phyloP scores from a whole-genome alignment of 2,888 invertebrate species.

The Synergus itoensis region DNA sequence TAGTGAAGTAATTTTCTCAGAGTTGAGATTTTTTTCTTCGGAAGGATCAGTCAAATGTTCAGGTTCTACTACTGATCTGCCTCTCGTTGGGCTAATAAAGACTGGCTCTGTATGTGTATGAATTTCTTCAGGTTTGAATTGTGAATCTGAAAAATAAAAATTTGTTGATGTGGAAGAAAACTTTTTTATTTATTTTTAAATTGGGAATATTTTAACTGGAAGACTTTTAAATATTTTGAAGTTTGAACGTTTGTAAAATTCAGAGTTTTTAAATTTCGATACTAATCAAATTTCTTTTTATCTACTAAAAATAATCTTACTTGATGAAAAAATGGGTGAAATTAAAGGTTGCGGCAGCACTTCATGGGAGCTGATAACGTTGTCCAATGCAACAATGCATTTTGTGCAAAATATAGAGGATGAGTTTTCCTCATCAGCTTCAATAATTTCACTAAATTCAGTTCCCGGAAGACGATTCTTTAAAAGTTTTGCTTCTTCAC shows the following conservation, averaged over 20 bases:
- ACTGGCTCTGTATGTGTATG: neutral
- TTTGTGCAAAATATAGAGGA: constrained; percentile 8
- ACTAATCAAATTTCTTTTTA: neutral
- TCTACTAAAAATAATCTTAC: neutral
- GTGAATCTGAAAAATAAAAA: neutral
- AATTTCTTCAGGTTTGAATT: neutral
- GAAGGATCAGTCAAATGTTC: constrained; percentile 1
- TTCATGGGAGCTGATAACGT: neutral
- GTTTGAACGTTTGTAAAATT: no score
- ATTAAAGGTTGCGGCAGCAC: neutral
- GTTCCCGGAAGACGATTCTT: neutral
- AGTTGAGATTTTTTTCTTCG: neutral
- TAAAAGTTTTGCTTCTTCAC: neutral
- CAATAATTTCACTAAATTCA: neutral
- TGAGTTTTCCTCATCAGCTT: neutral
- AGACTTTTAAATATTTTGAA: no score
- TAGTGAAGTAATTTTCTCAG: neutral
- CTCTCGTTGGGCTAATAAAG: neutral
- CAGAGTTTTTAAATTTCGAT: no score
- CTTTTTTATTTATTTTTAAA: neutral
- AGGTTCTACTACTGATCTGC: neutral
- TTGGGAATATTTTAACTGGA: neutral
- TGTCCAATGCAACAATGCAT: neutral
- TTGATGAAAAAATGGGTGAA: neutral
- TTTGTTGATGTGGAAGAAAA: neutral